Percentiles rank a stretch among this genome's conserved stretches.
These are phyloP conservation scores for Colostygia pectinataria DNA, from an alignment of 2,888 invertebrate species.

Conservation along the genomic window DNA sequence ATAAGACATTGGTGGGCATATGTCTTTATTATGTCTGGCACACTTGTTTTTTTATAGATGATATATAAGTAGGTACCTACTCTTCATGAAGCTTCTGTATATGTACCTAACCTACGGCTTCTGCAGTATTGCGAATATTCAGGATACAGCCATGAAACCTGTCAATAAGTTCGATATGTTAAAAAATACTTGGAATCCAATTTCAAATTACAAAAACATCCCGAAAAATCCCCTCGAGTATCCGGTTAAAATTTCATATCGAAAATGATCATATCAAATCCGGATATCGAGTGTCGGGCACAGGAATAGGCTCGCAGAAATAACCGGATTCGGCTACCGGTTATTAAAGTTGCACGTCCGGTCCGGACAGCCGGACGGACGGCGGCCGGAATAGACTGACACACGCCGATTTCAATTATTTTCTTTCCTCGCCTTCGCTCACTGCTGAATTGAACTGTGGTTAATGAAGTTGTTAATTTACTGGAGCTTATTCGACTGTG, in stretches of 20 bases:
- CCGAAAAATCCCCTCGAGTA: background rate
- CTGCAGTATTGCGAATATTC: too few relatives aligned
- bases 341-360: conserved; percentile 58
- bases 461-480: conserved; percentile 13
- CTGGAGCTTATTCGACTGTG: background rate
- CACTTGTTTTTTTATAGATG: too few relatives aligned
- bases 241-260: conserved; percentile 16
- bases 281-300: conserved; percentile 27
- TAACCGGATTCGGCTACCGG: conserved; percentile 33
- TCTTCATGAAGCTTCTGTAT: too few relatives aligned
- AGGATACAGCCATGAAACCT: too few relatives aligned
- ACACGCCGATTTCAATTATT: conserved; percentile 38
- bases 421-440: conserved; percentile 20
- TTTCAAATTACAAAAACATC: conserved; percentile 11
- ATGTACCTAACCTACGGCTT: too few relatives aligned
- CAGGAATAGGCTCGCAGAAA: conserved; percentile 29
- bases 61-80: too few relatives aligned
- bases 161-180: too few relatives aligned
- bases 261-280: conserved; percentile 18
- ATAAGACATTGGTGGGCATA: too few relatives aligned
- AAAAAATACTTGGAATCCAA: background rate
- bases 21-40: too few relatives aligned
- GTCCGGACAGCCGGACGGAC: conserved; percentile 38
- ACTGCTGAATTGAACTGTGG: conserved; percentile 15
- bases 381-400: conserved; percentile 46